Evolutionary conservation across 2,888 invertebrate species (phyloP), one percentile per base, ranked within the genome.

Genomic region (Tupiocoris notatus): DNA sequence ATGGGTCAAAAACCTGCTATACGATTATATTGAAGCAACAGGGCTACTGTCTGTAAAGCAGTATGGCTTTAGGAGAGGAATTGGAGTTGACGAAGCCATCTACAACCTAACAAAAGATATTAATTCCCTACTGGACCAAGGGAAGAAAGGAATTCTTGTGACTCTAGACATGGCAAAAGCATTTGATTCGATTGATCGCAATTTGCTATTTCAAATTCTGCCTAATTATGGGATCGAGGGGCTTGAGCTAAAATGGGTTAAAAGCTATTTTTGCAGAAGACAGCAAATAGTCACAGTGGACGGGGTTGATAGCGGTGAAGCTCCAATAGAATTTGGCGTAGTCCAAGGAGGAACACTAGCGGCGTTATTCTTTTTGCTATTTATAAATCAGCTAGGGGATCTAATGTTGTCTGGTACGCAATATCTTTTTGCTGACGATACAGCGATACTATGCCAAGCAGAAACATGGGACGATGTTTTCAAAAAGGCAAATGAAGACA

Each of bases 391-490:
- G 16, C 16, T 54, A 54, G 7, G 54, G 16, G 16, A 54, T 9
- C 16, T 54, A 16, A 16, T 9, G 7, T 54, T 54, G 7, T 9
- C 7, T 7, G 54, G 54, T 7, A 9, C 9, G 54, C 54, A n/a
- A n/a, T 54, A 54, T 54, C 54, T 54, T 54, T 54, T 16, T 54
- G 54, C 54, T 16, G 54, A 54, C 16, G 54, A 16, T 54, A 54
- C n/a, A n/a, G n/a, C n/a, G n/a, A n/a, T n/a, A n/a, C n/a, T n/a
- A n/a, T n/a, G n/a, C n/a, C n/a, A n/a, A n/a, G n/a, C n/a, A n/a
- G 65, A 66, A 3, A 66, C 66, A 20, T 66, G 54, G 65, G 18
- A 66, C 6, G 39, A 65, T 7, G 65, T 65, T 16, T 65, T 65
- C 54, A 54, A 3, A 39, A 65, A 1, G 1, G 65, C 39, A n/a